These are phyloP conservation scores for Plestiodon gilberti DNA, from an alignment of 2,113 vertebrate genomes.

Conservation along the genomic window DNA sequence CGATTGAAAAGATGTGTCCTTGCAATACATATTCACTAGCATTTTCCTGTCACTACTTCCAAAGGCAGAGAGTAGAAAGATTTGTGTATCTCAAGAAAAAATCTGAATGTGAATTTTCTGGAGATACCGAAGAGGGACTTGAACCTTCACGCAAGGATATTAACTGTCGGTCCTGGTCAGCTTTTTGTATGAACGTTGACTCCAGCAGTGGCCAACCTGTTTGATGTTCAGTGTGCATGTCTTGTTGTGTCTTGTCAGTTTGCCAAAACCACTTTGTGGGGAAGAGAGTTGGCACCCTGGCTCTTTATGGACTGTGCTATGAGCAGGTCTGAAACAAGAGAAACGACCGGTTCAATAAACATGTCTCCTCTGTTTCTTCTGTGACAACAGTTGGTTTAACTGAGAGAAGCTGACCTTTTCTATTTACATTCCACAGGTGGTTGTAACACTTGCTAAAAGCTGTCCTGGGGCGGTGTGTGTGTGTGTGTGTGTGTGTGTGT, in stretches of 20 bases:
- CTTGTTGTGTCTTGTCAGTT: constrained; percentile 7
- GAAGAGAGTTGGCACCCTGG: neutral
- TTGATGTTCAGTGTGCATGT: constrained; percentile 1
- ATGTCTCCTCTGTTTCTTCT: neutral
- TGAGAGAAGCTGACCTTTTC: neutral
- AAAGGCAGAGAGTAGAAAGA: neutral
- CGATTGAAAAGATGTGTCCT: neutral
- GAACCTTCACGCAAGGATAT: neutral
- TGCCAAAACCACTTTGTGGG: constrained; percentile 8
- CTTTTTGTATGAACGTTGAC: neutral
- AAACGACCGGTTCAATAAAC: constrained; percentile 8
- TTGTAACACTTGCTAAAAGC: neutral
- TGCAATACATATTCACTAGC: neutral
- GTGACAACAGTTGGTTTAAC: constrained; percentile 14
- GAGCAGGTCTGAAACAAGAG: constrained; percentile 39
- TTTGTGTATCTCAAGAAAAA: neutral
- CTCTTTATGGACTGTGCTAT: constrained; percentile 54
- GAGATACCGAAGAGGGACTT: neutral
- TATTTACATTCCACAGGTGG: constrained; percentile 6
- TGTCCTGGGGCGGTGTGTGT: neutral
- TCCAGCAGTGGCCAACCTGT: constrained; percentile 2
- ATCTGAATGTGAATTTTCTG: neutral
- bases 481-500: too few species aligned
- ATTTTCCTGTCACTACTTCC: neutral
- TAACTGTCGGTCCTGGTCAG: neutral